These are phyloP conservation scores for Apostichopus californicus DNA, from an alignment of 35 echinoderm and acorn worm species.

Conservation along the genomic window DNA sequence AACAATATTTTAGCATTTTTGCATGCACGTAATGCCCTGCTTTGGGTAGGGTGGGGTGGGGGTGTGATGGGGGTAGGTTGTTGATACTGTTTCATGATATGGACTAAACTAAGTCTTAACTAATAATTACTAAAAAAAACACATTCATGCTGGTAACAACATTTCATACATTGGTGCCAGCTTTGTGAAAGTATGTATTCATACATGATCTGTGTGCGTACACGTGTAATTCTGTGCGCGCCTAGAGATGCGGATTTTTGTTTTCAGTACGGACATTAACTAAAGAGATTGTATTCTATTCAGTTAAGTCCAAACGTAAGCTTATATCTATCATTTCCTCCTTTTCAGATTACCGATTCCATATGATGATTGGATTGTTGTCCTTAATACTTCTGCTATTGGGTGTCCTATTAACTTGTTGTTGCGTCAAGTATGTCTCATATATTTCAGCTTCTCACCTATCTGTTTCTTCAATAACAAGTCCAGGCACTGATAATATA, in stretches of 20 bases:
- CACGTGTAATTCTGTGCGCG: not conserved
- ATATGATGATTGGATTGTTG: not conserved
- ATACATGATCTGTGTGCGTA: not conserved
- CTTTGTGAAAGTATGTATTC: not conserved
- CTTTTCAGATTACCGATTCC: not conserved
- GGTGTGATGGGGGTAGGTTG: too few relatives aligned
- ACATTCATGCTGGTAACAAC: too few relatives aligned
- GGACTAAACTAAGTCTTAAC: too few relatives aligned
- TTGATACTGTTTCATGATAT: too few relatives aligned
- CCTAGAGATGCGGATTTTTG: not conserved
- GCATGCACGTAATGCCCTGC: too few relatives aligned
- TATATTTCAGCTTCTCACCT: too few relatives aligned
- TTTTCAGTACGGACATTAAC: not conserved
- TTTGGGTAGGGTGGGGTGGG: too few relatives aligned
- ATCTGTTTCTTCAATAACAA: too few relatives aligned
- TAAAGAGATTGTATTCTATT: not conserved
- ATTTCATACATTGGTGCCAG: not conserved
- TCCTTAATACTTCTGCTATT: not conserved
- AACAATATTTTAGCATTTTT: too few relatives aligned
- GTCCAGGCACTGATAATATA: not conserved
- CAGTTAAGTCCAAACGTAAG: not conserved
- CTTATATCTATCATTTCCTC: not conserved
- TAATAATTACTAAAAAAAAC: too few relatives aligned
- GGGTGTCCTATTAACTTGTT: not conserved
- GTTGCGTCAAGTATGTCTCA: not conserved